These are phyloP conservation scores for Ictalurus furcatus DNA, from an alignment of 2,113 vertebrate species.

Conservation along the genomic window DNA sequence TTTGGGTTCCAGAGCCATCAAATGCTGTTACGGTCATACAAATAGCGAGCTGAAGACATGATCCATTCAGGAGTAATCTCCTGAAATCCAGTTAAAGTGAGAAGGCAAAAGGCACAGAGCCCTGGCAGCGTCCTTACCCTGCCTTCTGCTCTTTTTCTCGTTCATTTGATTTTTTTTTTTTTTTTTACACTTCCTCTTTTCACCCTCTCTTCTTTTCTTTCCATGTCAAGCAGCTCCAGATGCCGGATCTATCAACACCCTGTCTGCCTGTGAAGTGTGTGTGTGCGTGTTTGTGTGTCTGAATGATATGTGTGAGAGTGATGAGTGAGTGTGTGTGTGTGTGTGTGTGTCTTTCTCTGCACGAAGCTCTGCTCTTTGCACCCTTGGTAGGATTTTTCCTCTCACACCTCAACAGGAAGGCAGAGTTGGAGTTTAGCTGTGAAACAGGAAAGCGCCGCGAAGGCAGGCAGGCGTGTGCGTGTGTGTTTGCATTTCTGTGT, in stretches of 20 bases:
- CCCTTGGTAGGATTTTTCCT: slow-evolving; percentile 64
- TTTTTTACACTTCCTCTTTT: slow-evolving; percentile 41
- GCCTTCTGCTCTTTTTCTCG: slow-evolving; percentile 38
- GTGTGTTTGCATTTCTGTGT: slow-evolving; percentile 30
- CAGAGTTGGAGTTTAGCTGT: slow-evolving; percentile 62
- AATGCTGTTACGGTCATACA: slow-evolving; percentile 68
- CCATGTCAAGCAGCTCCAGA: slow-evolving; percentile 76
- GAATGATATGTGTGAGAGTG: slow-evolving; percentile 44
- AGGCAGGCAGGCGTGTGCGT: slow-evolving; percentile 51
- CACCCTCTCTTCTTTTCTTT: slow-evolving; percentile 63
- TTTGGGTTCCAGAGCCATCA: slow-evolving; percentile 69
- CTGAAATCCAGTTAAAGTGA: slow-evolving; percentile 65
- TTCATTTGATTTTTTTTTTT: slow-evolving; percentile 52
- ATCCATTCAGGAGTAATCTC: slow-evolving; percentile 61
- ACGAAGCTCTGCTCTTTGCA: slow-evolving; percentile 59
- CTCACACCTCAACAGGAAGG: slow-evolving; percentile 68
- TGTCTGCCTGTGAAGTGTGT: slow-evolving; percentile 68
- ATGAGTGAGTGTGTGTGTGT: slow-evolving; percentile 46
- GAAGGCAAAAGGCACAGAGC: slow-evolving; percentile 57
- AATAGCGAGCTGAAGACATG: slow-evolving; percentile 61
- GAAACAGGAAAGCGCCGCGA: slow-evolving; percentile 69
- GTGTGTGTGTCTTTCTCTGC: slow-evolving; percentile 34
- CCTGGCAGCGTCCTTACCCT: slow-evolving; percentile 61
- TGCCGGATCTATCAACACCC: slow-evolving; percentile 81
- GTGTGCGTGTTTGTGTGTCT: slow-evolving; percentile 35